Conservation (phyloP, 2,113 vertebrate species). For the Procavia capensis region DNA sequence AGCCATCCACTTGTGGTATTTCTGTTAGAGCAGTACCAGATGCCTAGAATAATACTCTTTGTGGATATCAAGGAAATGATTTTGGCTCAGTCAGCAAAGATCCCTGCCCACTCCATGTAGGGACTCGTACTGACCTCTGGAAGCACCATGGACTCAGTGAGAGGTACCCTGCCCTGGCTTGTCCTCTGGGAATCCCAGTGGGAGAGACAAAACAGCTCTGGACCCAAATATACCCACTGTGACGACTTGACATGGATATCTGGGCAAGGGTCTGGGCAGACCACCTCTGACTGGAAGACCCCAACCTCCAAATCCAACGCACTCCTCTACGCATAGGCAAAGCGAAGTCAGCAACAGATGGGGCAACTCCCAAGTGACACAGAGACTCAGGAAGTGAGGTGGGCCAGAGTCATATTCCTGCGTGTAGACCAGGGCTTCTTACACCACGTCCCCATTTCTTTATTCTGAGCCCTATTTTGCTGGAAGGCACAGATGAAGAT, state of each 20-base stretch:
- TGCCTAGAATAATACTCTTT: too few relatives aligned
- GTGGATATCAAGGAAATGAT: background rate
- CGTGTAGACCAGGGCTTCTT: background rate
- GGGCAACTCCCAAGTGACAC: background rate
- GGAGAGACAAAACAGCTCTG: background rate
- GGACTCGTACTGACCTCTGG: background rate
- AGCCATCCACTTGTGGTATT: too few relatives aligned
- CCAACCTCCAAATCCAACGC: background rate
- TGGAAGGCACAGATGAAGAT: constrained; percentile 79
- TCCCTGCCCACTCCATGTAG: background rate
- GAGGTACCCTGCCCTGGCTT: background rate
- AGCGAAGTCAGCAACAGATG: background rate
- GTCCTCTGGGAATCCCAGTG: background rate
- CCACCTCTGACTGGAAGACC: background rate
- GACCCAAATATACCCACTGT: background rate
- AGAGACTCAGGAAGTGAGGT: background rate
- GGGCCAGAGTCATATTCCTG: background rate
- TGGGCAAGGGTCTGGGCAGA: background rate
- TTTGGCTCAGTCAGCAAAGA: background rate
- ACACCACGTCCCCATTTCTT: background rate
- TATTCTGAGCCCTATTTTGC: constrained; percentile 73
- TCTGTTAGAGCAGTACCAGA: too few relatives aligned
- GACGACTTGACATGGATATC: background rate
- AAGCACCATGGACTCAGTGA: background rate
- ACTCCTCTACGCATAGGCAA: constrained; percentile 7